Conservation (phyloP, 2,797 vertebrate species). For the Cynodonichthys magdalenae region DNA sequence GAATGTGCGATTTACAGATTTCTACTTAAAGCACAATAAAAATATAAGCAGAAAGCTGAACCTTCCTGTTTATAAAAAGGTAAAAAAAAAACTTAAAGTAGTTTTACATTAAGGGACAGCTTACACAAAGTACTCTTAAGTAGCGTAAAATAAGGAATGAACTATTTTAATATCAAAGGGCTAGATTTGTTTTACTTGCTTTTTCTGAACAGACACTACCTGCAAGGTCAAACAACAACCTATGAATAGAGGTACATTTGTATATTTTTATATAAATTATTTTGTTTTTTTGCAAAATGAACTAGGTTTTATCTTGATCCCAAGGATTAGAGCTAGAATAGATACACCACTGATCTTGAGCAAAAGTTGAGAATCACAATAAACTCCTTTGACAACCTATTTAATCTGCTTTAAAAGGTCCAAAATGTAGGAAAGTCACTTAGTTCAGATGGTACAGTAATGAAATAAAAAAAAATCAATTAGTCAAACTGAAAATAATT, state of each 20-base stretch:
- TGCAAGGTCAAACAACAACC: constrained; percentile 51
- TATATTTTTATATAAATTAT: constrained; percentile 37
- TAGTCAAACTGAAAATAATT: too few relatives aligned
- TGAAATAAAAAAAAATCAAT: constrained; percentile 3
- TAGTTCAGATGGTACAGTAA: constrained; percentile 19
- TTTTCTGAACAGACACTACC: constrained; percentile 46
- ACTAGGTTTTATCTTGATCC: constrained; percentile 32
- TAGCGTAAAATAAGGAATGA: constrained; percentile 35
- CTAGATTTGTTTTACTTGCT: constrained; percentile 53
- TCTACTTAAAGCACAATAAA: background rate
- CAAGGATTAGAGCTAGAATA: constrained; percentile 34
- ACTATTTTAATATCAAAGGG: constrained; percentile 63
- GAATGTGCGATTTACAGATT: constrained; percentile 14
- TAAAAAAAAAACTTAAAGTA: constrained; percentile 49
- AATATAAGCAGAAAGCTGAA: constrained; percentile 7
- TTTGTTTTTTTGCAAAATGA: constrained; percentile 29
- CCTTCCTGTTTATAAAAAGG: constrained; percentile 1
- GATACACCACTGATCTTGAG: constrained; percentile 30
- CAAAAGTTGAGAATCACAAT: constrained; percentile 24
- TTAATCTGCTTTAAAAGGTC: constrained; percentile 30
- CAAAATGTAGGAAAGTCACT: constrained; percentile 24
- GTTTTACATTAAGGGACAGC: constrained; percentile 53
- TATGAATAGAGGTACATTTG: constrained; percentile 45
- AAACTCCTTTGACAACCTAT: constrained; percentile 25
- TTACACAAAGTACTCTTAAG: constrained; percentile 37